Conservation (phyloP, 2,888 invertebrate species). For the Xylophagus ater region DNA sequence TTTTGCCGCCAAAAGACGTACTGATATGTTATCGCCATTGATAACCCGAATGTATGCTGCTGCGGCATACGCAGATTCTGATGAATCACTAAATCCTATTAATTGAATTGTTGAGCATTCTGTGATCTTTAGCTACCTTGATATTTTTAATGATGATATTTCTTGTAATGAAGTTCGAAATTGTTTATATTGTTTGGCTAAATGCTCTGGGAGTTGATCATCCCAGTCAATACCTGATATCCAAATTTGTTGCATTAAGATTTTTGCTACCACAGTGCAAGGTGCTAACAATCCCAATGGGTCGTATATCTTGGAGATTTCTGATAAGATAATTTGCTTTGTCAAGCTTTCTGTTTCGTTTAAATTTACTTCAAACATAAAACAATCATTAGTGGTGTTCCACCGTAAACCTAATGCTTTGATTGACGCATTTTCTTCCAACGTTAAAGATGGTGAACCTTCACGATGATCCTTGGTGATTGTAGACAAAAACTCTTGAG, state of each 20-base stretch:
- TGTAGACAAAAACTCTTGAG: neutral
- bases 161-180: neutral
- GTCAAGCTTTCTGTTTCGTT: neutral
- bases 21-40: neutral
- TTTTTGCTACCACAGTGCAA: too few species aligned
- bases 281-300: conserved; percentile 8
- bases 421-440: neutral
- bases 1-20: too few species aligned
- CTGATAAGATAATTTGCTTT: conserved; percentile 3
- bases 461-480: neutral
- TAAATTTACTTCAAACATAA: neutral
- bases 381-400: conserved; percentile 5
- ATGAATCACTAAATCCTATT: conserved; percentile 6
- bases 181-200: neutral
- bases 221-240: too few species aligned
- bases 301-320: conserved; percentile 7
- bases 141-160: conserved; percentile 1
- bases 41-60: too few species aligned
- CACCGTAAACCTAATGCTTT: conserved; percentile 6
- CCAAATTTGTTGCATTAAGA: too few species aligned
- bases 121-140: too few species aligned
- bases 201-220: too few species aligned
- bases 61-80: too few species aligned
- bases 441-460: neutral
- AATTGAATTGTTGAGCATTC: neutral